Evolutionary conservation across 2,797 vertebrate genomes (phyloP).

Genomic region (Enteromius radiatus): DNA sequence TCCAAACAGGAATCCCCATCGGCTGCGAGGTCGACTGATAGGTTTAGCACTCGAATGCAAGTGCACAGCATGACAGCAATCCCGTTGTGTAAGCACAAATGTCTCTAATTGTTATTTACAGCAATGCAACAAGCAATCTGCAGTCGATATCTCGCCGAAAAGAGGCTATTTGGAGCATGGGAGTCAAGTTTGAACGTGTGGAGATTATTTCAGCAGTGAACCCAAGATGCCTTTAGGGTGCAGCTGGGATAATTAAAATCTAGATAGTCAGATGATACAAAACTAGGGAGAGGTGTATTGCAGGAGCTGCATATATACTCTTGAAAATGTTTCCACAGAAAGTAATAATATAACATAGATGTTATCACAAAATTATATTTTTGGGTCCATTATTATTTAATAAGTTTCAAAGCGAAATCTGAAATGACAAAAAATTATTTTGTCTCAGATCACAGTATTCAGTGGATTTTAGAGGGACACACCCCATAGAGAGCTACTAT

Average conservation of each 20-base stretch:
- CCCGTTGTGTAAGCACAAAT: conserved; percentile 9
- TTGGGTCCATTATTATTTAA: not conserved
- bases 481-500: conserved; percentile 12
- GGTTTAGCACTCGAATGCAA: not conserved
- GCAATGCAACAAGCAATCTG: not conserved
- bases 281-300: not conserved
- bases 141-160: not conserved
- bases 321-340: not conserved
- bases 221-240: conserved; percentile 13
- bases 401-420: not conserved
- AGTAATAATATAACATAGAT: not conserved
- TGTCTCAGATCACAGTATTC: not conserved
- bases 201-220: not conserved
- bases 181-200: not conserved
- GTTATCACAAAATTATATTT: not conserved
- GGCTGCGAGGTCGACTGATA: conserved; percentile 23
- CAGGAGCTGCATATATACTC: not conserved
- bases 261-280: not conserved
- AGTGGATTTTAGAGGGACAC: not conserved
- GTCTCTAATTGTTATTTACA: conserved; percentile 26
- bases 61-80: not conserved
- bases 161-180: not conserved
- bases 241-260: not conserved
- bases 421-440: not conserved
- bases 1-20: conserved; percentile 54